Percentiles rank a stretch among this genome's conserved stretches.
Conservation (phyloP, 2,888 invertebrate genomes). For the Himalopsyche kuldschensis region DNA sequence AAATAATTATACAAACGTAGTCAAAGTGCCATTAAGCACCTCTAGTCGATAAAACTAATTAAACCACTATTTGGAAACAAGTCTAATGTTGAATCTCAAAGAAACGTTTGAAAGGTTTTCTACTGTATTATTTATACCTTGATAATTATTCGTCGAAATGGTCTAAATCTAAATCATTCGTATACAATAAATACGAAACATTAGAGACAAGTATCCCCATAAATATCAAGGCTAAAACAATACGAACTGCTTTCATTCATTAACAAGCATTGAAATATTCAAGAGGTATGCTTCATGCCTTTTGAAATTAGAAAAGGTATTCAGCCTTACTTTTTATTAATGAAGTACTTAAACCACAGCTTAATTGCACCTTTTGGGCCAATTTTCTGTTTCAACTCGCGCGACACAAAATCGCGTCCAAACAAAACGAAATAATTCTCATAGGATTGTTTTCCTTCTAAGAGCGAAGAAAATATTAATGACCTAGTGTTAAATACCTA, state of each 20-base stretch:
- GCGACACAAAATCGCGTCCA: neutral
- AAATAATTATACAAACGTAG: no score
- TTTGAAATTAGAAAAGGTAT: neutral
- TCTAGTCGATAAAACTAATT: no score
- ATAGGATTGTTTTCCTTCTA: neutral
- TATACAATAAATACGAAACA: neutral
- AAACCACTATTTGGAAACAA: no score
- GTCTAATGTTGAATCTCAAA: no score
- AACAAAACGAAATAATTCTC: neutral
- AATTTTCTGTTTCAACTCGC: neutral
- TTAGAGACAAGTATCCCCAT: neutral
- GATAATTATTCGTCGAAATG: no score
- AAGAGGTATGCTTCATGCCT: neutral
- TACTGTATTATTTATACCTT: no score
- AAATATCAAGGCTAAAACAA: neutral
- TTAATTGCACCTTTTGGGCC: slow-evolving; percentile 24
- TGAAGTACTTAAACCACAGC: slow-evolving; percentile 21
- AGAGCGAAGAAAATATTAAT: slow-evolving; percentile 13
- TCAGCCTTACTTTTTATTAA: slow-evolving; percentile 21
- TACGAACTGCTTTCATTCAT: neutral
- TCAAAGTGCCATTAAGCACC: no score
- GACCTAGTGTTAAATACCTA: neutral
- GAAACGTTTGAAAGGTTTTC: no score
- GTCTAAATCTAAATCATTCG: no score
- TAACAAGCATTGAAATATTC: neutral